Base-by-base conservation (phyloP, 92 coral and sea anemone genomes). In the Heliopora coerulea region DNA sequence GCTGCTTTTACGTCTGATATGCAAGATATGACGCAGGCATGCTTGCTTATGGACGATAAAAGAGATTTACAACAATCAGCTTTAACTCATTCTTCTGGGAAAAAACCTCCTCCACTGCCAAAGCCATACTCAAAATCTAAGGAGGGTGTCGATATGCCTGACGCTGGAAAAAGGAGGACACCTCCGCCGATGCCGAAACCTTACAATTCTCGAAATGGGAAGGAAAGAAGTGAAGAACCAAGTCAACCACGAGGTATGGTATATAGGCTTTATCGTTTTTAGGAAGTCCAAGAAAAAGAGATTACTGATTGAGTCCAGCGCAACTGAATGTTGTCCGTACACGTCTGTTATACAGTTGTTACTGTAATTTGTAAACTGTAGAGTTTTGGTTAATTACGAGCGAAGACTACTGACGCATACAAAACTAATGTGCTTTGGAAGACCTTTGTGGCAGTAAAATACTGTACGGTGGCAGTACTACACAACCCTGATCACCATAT, bases 81-180 rank as follows among this genome's bases (percentile, higher is more conserved):
- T 2, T 10, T n/a, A 8, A 6, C 52, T 46, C 2, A 46, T 46
- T 7, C n/a, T 46, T 15, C 52, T 15, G 52, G 52, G 14, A 46
- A 64, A n/a, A 77, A 65, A 34, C 97, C 91, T 0, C 97, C 97
- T 29, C 92, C 96, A 4, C 79, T 85, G 64, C 97, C 97, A 15
- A 87, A 85, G 62, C 99, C 99, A 15, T 95, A 95, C 68, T 62
- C 85, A 17, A 96, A 96, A 31, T 80, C 91, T n/a, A 70, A 70
- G 21, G 77, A 70, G 28, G 37, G 27, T 54, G 74, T 48, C 27
- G 77, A 70, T 54, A 63, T 8, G 12, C 23, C 63, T 11, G 49
- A 70, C 31, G 50, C 48, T 2, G 77, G 77, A 25, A 70, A 49
- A 25, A 70, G 35, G 63, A 70, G 25, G 49, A 54, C 56, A 70